Evolutionary conservation across 2,888 invertebrate genomes (phyloP).

Genomic region (Epistrophe grossulariae): DNA sequence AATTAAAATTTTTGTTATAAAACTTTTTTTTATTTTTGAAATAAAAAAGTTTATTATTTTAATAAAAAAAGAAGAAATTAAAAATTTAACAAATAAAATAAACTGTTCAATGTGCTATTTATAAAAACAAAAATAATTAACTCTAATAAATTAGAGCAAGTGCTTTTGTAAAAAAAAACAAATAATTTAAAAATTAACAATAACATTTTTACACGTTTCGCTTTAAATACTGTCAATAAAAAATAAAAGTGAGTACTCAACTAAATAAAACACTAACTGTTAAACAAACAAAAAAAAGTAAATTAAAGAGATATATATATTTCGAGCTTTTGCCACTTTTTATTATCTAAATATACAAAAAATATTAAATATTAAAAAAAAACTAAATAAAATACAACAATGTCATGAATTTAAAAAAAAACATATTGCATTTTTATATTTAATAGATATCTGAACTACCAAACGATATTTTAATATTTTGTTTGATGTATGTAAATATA

Average conservation of each 20-base stretch:
- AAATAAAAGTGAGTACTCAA: slow-evolving; percentile 65
- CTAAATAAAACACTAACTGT: slow-evolving; percentile 65
- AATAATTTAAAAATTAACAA: slow-evolving; percentile 30
- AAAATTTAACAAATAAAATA: slow-evolving; percentile 1
- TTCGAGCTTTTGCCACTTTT: slow-evolving; percentile 77
- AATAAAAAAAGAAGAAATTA: slow-evolving; percentile 9
- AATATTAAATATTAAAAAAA: slow-evolving; percentile 17
- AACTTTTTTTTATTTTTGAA: slow-evolving; percentile 30
- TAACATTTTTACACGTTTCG: slow-evolving; percentile 68
- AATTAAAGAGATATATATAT: slow-evolving; percentile 70
- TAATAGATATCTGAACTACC: slow-evolving; percentile 33
- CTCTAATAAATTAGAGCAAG: slow-evolving; percentile 52
- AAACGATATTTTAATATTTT: slow-evolving; percentile 51
- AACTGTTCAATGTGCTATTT: slow-evolving; percentile 65
- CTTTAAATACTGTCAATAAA: slow-evolving; percentile 66
- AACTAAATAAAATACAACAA: slow-evolving; percentile 44
- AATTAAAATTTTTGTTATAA: slow-evolving; percentile 59
- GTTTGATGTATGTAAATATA: slow-evolving; percentile 47
- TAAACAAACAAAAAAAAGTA: slow-evolving; percentile 48
- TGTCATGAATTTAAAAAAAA: slow-evolving; percentile 67
- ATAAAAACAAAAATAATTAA: neutral
- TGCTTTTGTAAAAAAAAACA: slow-evolving; percentile 61
- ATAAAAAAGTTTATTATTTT: slow-evolving; percentile 28
- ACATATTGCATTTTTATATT: slow-evolving; percentile 65
- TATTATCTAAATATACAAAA: slow-evolving; percentile 74